phyloP scores from a whole-genome alignment of 1,140 invertebrate genomes.

The Euwallacea fornicatus region DNA sequence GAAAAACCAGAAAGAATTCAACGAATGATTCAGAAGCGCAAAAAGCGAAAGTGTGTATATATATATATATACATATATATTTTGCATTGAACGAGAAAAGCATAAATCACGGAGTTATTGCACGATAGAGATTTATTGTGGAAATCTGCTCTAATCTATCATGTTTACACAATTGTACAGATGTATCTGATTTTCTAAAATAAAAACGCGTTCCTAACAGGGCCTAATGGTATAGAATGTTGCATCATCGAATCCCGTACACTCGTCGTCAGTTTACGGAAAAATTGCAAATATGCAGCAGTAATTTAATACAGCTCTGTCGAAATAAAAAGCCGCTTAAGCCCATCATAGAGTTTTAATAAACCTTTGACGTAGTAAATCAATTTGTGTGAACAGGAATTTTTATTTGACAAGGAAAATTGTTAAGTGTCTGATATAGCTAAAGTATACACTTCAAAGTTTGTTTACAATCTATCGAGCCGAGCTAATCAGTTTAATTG shows the following conservation, averaged over 20 bases:
- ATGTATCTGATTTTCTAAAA: constrained; percentile 34
- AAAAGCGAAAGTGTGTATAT: constrained; percentile 21
- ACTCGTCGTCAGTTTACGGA: constrained; percentile 15
- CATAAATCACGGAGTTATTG: constrained; percentile 33
- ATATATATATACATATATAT: too few species aligned
- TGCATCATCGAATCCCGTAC: constrained; percentile 19
- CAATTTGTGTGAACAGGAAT: too few species aligned
- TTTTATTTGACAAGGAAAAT: too few species aligned
- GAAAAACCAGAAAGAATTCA: neutral
- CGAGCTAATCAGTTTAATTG: constrained; percentile 34
- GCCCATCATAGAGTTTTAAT: constrained; percentile 8
- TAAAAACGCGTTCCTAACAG: constrained; percentile 28
- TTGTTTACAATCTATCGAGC: constrained; percentile 4
- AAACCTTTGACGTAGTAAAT: constrained; percentile 5
- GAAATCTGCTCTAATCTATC: constrained; percentile 35
- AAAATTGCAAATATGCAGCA: constrained; percentile 13
- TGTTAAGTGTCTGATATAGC: too few species aligned
- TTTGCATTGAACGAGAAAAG: constrained; percentile 28
- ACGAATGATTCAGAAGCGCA: neutral
- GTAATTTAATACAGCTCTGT: constrained; percentile 18
- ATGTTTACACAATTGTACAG: constrained; percentile 36
- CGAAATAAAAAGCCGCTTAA: constrained; percentile 10
- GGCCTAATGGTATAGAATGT: constrained; percentile 27
- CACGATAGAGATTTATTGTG: constrained; percentile 34
- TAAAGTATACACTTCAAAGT: constrained; percentile 6